Evolutionary conservation across 1,140 invertebrate species (phyloP).

Genomic region (Probaryconus sp.): DNA sequence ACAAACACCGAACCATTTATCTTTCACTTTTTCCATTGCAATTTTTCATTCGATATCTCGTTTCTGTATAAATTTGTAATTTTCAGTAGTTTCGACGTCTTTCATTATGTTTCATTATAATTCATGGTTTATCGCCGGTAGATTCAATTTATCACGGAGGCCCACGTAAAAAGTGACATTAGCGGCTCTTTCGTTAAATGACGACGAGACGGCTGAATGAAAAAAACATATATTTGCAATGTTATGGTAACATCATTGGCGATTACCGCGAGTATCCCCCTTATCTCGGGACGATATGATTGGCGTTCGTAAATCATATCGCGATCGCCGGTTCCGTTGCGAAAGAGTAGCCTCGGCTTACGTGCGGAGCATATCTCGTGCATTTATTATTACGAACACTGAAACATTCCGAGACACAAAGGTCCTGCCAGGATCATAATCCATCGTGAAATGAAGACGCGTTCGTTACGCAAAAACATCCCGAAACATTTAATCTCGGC

Average conservation of each 20-base stretch:
- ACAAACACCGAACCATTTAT: too few species aligned
- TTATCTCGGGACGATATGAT: constrained; percentile 57
- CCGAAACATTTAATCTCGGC: constrained; percentile 15
- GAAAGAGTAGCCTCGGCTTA: constrained; percentile 43
- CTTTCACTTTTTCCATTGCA: too few species aligned
- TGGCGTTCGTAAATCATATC: constrained; percentile 60
- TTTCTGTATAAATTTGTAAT: too few species aligned
- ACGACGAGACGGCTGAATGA: neutral
- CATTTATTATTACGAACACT: constrained; percentile 36
- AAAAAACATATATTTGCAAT: constrained; percentile 14
- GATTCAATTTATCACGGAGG: too few species aligned
- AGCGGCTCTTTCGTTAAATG: too few species aligned
- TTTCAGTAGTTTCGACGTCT: too few species aligned
- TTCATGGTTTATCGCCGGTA: too few species aligned
- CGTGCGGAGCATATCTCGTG: constrained; percentile 30
- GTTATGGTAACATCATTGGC: constrained; percentile 35
- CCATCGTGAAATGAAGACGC: constrained; percentile 34
- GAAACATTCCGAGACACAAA: constrained; percentile 14
- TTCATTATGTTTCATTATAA: too few species aligned
- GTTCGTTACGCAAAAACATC: constrained; percentile 20
- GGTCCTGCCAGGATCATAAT: constrained; percentile 36
- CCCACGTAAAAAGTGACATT: too few species aligned
- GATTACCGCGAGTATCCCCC: constrained; percentile 44
- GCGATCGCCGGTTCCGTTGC: constrained; percentile 41
- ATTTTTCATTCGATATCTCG: too few species aligned